phyloP scores from a whole-genome alignment of 2,888 invertebrate genomes.

The Boloria euphrosyne region DNA sequence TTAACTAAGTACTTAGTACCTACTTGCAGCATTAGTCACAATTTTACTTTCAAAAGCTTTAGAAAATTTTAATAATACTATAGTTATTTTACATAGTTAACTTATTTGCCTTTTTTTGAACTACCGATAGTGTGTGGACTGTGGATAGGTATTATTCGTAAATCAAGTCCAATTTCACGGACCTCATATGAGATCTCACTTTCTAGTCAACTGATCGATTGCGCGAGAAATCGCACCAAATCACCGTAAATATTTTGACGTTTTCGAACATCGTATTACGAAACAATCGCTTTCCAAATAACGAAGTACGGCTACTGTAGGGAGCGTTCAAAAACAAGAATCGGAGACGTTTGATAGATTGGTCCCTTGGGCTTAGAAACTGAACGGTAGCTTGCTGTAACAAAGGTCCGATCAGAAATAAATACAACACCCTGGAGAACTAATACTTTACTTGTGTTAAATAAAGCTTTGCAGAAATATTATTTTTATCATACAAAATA shows the following conservation, averaged over 20 bases:
- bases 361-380: slow-evolving; percentile 63
- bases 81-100: too few relatives aligned
- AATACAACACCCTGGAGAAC: slow-evolving; percentile 17
- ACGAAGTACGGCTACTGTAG: slow-evolving; percentile 51
- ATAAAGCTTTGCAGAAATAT: background rate
- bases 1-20: too few relatives aligned
- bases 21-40: too few relatives aligned
- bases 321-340: slow-evolving; percentile 66
- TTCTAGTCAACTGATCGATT: slow-evolving; percentile 69
- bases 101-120: too few relatives aligned
- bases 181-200: slow-evolving; percentile 59
- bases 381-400: slow-evolving; percentile 59
- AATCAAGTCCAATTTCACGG: slow-evolving; percentile 74
- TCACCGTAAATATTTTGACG: slow-evolving; percentile 79
- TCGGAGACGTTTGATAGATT: slow-evolving; percentile 74
- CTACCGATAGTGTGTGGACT: too few relatives aligned
- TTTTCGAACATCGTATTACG: slow-evolving; percentile 70
- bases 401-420: slow-evolving; percentile 39
- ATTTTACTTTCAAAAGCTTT: too few relatives aligned
- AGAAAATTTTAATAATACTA: too few relatives aligned
- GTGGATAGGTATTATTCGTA: slow-evolving; percentile 57
- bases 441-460: background rate
- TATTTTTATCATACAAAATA: background rate
- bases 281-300: slow-evolving; percentile 73
- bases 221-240: slow-evolving; percentile 71